These are phyloP conservation scores for Stegana nigrithorax DNA, from an alignment of 2,888 invertebrate genomes.

Conservation along the genomic window DNA sequence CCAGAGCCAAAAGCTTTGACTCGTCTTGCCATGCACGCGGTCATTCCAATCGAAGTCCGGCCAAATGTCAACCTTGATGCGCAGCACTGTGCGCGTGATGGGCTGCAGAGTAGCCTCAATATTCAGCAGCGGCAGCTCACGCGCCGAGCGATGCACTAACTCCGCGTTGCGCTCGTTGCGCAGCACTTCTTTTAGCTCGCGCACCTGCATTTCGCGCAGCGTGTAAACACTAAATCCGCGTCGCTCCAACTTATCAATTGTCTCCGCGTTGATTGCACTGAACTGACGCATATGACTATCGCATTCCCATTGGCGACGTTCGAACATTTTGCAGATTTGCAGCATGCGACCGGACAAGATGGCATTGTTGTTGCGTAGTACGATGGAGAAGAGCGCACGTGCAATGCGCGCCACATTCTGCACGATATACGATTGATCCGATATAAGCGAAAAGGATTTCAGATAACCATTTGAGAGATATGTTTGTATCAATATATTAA, in stretches of 20 bases:
- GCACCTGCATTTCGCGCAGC: slow-evolving; percentile 86
- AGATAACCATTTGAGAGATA: slow-evolving; percentile 86
- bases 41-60: slow-evolving; percentile 90
- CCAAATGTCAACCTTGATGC: slow-evolving; percentile 83
- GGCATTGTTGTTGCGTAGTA: slow-evolving; percentile 89
- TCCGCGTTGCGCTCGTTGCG: slow-evolving; percentile 79
- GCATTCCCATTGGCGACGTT: slow-evolving; percentile 90
- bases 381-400: slow-evolving; percentile 94
- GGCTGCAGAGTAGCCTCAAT: slow-evolving; percentile 91
- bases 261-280: slow-evolving; percentile 79
- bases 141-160: slow-evolving; percentile 83
- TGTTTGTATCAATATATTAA: slow-evolving; percentile 90
- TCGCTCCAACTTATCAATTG: slow-evolving; percentile 84
- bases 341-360: slow-evolving; percentile 88
- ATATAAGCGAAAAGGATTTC: slow-evolving; percentile 70
- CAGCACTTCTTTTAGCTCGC: slow-evolving; percentile 85
- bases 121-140: slow-evolving; percentile 86
- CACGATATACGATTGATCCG: slow-evolving; percentile 67
- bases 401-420: slow-evolving; percentile 92
- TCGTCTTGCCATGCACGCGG: slow-evolving; percentile 85
- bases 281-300: slow-evolving; percentile 90
- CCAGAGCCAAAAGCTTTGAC: slow-evolving; percentile 97
- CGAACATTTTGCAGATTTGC: slow-evolving; percentile 91
- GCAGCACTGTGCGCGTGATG: slow-evolving; percentile 91
- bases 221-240: slow-evolving; percentile 80